A percentile compares a stretch with the other conserved stretches of the same genome.
phyloP scores from a whole-genome alignment of 2,113 vertebrate species.

The Leptobrachium leishanense region DNA sequence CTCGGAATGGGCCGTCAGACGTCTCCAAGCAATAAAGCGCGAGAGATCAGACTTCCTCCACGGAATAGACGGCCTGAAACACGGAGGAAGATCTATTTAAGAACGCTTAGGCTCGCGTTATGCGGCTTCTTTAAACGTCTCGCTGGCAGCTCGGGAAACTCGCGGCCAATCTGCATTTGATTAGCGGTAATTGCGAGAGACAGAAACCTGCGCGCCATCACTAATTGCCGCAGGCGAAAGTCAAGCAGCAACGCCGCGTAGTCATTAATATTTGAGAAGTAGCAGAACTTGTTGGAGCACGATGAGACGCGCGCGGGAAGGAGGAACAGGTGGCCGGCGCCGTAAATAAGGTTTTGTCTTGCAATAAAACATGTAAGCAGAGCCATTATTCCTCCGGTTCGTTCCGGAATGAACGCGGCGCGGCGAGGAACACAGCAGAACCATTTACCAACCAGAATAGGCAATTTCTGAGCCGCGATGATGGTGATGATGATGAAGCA shows the following conservation, averaged over 20 bases:
- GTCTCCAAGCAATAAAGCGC: neutral
- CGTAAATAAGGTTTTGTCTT: neutral
- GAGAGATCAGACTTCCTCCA: neutral
- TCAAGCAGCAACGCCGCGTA: neutral
- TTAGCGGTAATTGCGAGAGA: slow-evolving; percentile 6
- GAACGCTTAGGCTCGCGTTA: neutral
- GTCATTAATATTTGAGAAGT: neutral
- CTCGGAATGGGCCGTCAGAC: neutral
- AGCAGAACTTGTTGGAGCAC: neutral
- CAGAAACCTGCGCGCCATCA: neutral
- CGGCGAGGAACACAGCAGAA: neutral
- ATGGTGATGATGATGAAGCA: neutral
- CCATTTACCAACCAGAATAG: neutral
- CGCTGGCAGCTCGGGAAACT: neutral
- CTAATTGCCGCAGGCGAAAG: neutral
- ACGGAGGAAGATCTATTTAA: neutral
- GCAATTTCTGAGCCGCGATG: neutral
- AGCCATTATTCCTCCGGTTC: neutral
- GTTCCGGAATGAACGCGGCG: neutral
- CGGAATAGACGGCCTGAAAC: neutral
- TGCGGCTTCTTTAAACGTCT: neutral
- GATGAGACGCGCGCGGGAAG: neutral
- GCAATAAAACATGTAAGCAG: slow-evolving; percentile 9
- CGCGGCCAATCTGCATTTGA: neutral
- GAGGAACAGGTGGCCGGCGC: neutral